phyloP scores from a whole-genome alignment of 1,140 invertebrate genomes.

The Saccostrea echinata region DNA sequence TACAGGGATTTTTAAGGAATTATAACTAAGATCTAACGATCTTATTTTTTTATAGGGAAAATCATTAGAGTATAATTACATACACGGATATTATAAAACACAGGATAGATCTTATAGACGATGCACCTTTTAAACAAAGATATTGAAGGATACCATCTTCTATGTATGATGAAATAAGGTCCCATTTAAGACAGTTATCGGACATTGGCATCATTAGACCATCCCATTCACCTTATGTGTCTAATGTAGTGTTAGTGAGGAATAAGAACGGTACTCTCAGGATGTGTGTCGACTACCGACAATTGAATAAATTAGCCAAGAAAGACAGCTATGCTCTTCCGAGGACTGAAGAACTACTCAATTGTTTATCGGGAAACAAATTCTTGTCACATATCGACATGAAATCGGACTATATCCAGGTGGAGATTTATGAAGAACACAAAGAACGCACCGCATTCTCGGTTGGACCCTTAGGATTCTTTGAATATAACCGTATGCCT shows the following conservation, averaged over 20 bases:
- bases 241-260: too few relatives aligned
- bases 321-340: conserved; percentile 81
- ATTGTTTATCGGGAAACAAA: conserved; percentile 71
- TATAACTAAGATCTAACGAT: too few relatives aligned
- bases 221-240: too few relatives aligned
- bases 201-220: too few relatives aligned
- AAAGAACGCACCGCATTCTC: conserved; percentile 73
- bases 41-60: too few relatives aligned
- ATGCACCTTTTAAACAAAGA: conserved; percentile 53
- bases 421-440: conserved; percentile 68
- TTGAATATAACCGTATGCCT: conserved; percentile 56
- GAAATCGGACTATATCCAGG: conserved; percentile 71
- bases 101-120: conserved; percentile 42
- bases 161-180: too few relatives aligned
- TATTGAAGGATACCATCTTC: too few relatives aligned
- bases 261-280: too few relatives aligned
- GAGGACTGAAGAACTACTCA: conserved; percentile 79
- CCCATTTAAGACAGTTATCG: too few relatives aligned
- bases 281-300: background rate
- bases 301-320: conserved; percentile 12
- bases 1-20: too few relatives aligned
- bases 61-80: too few relatives aligned
- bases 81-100: conserved; percentile 46
- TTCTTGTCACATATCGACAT: conserved; percentile 80
- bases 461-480: conserved; percentile 49